Percentiles rank a stretch among this genome's conserved stretches.
Evolutionary conservation across 2,113 vertebrate species (phyloP).

Genomic region (Isichthys henryi): DNA sequence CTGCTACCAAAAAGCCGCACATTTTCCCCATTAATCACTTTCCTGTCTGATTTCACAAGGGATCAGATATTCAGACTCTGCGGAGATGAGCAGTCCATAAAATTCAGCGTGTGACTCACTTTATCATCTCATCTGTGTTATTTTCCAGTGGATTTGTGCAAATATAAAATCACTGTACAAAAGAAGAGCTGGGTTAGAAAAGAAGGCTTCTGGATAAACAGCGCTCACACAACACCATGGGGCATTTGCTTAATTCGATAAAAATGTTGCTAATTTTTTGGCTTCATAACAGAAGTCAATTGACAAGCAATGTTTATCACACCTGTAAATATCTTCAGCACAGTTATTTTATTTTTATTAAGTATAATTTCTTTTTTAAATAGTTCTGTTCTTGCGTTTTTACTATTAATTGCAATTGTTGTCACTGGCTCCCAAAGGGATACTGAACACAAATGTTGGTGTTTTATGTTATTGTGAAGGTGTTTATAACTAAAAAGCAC

Average conservation of each 20-base stretch:
- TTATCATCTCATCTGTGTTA: neutral
- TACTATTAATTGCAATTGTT: neutral
- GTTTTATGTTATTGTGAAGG: neutral
- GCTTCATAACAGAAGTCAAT: neutral
- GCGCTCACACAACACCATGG: no score
- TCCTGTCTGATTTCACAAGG: constrained; percentile 11
- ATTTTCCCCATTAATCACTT: neutral
- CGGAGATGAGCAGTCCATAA: neutral
- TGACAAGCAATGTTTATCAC: neutral
- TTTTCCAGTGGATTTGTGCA: neutral
- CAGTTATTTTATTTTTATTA: no score
- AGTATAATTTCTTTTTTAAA: neutral
- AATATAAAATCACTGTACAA: neutral
- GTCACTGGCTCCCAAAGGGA: neutral
- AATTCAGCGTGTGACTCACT: neutral
- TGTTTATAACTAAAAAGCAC: neutral
- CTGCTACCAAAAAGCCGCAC: neutral
- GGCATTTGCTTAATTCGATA: neutral
- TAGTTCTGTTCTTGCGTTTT: neutral
- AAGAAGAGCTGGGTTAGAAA: neutral
- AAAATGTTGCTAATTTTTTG: neutral
- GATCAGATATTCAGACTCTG: neutral
- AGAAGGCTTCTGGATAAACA: neutral
- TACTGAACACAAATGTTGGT: neutral
- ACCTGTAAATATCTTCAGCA: neutral